A percentile compares a stretch with the other conserved stretches of the same genome.
These are phyloP conservation scores for Acanthosepion esculentum DNA, from an alignment of 2,888 invertebrate genomes.

Conservation along the genomic window DNA sequence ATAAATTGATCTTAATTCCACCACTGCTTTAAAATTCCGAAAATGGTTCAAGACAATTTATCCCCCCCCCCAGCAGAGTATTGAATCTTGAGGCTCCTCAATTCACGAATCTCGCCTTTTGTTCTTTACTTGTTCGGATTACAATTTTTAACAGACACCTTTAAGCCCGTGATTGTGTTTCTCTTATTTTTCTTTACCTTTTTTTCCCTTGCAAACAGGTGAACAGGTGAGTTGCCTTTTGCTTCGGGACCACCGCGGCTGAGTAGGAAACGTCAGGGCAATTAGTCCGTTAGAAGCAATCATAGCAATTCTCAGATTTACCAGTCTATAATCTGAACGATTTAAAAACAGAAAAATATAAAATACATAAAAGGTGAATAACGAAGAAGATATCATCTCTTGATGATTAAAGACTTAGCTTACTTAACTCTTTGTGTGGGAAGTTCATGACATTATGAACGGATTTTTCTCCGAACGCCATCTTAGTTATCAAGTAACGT, in stretches of 20 bases:
- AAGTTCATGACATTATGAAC: neutral
- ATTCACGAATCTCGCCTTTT: neutral
- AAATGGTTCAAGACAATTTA: too few species aligned
- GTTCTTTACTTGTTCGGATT: neutral
- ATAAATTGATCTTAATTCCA: too few species aligned
- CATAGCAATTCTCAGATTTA: neutral
- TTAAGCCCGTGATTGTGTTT: neutral
- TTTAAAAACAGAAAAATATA: neutral
- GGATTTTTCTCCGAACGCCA: neutral
- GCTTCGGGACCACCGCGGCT: neutral
- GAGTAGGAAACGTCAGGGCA: neutral
- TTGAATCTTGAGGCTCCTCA: too few species aligned
- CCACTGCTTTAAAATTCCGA: too few species aligned
- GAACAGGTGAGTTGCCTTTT: neutral
- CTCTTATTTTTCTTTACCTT: neutral
- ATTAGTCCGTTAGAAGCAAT: neutral
- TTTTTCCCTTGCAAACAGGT: too few species aligned
- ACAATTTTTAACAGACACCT: neutral
- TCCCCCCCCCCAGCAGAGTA: too few species aligned
- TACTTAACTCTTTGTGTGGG: neutral
- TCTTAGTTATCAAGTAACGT: neutral
- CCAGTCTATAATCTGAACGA: neutral
- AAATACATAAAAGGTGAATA: neutral
- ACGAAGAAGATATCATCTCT: neutral
- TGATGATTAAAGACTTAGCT: constrained; percentile 33